phyloP scores from a whole-genome alignment of 2,113 vertebrate species.

The Carassius auratus region DNA sequence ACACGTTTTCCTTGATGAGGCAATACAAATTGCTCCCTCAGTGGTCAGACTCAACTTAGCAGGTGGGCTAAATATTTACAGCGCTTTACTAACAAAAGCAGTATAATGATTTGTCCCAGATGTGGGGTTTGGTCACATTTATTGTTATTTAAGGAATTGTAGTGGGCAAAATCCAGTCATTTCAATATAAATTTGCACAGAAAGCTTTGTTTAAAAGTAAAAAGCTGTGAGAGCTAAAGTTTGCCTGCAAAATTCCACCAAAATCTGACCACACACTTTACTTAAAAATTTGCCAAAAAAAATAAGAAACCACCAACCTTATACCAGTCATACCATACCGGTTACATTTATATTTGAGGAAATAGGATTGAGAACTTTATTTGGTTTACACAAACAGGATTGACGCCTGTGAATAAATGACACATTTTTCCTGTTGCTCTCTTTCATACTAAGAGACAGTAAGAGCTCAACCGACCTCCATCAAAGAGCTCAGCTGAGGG shows the following conservation, averaged over 20 bases:
- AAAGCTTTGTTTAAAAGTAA: background rate
- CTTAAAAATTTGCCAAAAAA: background rate
- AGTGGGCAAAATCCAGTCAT: background rate
- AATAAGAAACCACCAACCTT: too few relatives aligned
- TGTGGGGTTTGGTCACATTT: background rate
- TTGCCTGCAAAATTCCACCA: background rate
- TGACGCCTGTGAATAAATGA: background rate
- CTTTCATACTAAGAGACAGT: background rate
- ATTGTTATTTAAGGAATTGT: background rate
- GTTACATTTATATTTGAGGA: background rate
- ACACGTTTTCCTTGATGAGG: background rate
- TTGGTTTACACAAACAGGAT: background rate
- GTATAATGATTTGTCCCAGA: background rate
- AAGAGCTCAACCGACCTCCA: slow-evolving; percentile 2
- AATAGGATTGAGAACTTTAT: background rate
- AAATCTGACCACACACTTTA: background rate
- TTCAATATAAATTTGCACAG: background rate
- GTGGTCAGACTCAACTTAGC: background rate
- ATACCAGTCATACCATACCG: background rate
- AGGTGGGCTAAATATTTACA: background rate
- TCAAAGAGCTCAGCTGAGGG: background rate
- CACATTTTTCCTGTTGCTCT: background rate
- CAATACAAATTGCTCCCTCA: background rate
- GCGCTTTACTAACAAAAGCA: background rate
- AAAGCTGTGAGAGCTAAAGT: too few relatives aligned